Evolutionary conservation across 2,797 vertebrate species (phyloP).

Genomic region (Falco berigora): DNA sequence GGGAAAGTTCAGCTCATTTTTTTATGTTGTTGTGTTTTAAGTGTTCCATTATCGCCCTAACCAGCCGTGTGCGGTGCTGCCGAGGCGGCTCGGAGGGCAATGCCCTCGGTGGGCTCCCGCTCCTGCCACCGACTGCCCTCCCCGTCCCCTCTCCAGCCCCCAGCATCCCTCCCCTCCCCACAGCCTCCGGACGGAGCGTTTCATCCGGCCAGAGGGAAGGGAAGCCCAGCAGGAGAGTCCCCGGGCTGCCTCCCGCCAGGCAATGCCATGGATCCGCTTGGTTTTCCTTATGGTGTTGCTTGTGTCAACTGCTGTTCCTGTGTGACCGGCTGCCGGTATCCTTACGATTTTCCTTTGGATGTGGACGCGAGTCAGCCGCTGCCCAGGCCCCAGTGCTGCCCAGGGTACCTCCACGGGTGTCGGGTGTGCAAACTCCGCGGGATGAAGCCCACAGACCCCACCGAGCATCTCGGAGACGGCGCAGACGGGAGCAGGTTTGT

Average conservation of each 20-base stretch:
- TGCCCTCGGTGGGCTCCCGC: too few species aligned
- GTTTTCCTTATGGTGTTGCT: accelerated
- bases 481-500: background rate
- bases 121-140: background rate
- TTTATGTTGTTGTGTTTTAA: background rate
- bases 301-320: accelerated
- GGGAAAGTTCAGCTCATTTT: background rate
- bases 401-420: accelerated
- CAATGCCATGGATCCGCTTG: accelerated
- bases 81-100: background rate
- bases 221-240: background rate
- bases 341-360: accelerated
- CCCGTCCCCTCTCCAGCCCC: background rate
- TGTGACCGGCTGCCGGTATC: accelerated
- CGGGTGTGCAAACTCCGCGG: accelerated
- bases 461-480: accelerated
- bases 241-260: background rate
- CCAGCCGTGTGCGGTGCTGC: background rate
- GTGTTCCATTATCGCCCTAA: background rate
- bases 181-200: accelerated
- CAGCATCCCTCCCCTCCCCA: background rate
- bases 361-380: background rate
- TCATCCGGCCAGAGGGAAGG: background rate
- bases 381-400: background rate
- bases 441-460: accelerated